These are phyloP conservation scores for Phyllotreta striolata DNA, from an alignment of 2,888 invertebrate genomes.

Conservation along the genomic window DNA sequence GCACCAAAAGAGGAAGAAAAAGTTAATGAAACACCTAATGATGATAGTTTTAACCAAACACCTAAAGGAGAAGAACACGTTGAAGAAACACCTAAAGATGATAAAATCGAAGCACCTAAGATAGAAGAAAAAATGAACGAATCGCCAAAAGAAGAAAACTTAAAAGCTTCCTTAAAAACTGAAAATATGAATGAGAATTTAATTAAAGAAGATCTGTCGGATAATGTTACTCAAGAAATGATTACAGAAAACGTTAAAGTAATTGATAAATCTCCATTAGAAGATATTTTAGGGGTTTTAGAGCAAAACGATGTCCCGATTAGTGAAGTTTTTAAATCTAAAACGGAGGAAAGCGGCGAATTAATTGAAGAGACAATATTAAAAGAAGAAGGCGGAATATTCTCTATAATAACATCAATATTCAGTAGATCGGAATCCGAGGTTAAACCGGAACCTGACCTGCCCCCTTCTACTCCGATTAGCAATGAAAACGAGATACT, in stretches of 20 bases:
- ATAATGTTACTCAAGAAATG: too few relatives aligned
- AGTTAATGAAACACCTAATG: background rate
- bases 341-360: conserved; percentile 21
- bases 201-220: too few relatives aligned
- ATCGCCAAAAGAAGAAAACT: background rate
- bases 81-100: background rate
- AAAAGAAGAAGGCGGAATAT: conserved; percentile 28
- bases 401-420: conserved; percentile 28
- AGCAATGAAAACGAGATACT: conserved; percentile 10
- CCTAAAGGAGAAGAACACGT: conserved; percentile 2
- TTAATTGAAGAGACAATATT: conserved; percentile 20
- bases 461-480: conserved; percentile 7
- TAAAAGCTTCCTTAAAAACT: too few relatives aligned
- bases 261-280: conserved; percentile 5
- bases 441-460: background rate
- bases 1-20: background rate
- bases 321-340: conserved; percentile 10
- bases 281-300: conserved; percentile 2
- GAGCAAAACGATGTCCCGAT: background rate
- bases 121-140: conserved; percentile 14
- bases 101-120: background rate
- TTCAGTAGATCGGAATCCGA: conserved; percentile 12
- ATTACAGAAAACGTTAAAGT: conserved; percentile 2
- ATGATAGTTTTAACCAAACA: too few relatives aligned
- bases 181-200: too few relatives aligned